phyloP scores from a whole-genome alignment of 2,797 vertebrate species.

The Taenioides sp. region DNA sequence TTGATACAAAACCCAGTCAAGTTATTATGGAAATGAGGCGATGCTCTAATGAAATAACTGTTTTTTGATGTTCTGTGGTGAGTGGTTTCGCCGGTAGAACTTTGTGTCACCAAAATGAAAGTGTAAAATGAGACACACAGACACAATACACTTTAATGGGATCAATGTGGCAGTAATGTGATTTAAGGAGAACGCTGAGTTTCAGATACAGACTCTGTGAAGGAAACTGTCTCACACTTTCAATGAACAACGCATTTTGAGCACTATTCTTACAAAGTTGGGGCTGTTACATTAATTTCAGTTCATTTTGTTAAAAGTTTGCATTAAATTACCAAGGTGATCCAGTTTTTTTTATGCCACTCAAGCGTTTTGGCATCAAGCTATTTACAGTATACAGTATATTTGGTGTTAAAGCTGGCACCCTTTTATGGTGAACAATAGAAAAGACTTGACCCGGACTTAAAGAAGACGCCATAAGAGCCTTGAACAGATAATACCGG shows the following conservation, averaged over 20 bases:
- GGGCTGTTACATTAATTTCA: not conserved
- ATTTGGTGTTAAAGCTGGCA: no score
- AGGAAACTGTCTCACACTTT: not conserved
- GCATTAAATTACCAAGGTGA: not conserved
- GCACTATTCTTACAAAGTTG: not conserved
- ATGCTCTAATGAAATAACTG: conserved; percentile 45
- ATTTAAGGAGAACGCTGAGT: conserved; percentile 19
- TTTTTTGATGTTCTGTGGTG: conserved; percentile 48
- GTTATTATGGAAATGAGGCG: conserved; percentile 48
- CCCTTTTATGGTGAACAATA: no score
- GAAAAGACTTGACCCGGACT: no score
- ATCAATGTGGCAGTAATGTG: conserved; percentile 30
- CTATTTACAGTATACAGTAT: no score
- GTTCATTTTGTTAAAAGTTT: not conserved
- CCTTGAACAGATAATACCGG: no score
- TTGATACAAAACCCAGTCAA: conserved; percentile 28
- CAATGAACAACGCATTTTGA: not conserved
- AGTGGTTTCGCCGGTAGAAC: conserved; percentile 48
- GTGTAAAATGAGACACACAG: conserved; percentile 35
- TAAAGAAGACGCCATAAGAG: no score
- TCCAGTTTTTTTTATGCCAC: not conserved
- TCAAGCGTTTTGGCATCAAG: no score
- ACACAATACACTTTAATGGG: conserved; percentile 27
- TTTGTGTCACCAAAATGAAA: conserved; percentile 30
- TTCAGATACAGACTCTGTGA: conserved; percentile 13